Percentiles rank a stretch among this genome's conserved stretches.
These are phyloP conservation scores for Agrochola circellaris DNA, from an alignment of 2,888 invertebrate genomes.

Conservation along the genomic window DNA sequence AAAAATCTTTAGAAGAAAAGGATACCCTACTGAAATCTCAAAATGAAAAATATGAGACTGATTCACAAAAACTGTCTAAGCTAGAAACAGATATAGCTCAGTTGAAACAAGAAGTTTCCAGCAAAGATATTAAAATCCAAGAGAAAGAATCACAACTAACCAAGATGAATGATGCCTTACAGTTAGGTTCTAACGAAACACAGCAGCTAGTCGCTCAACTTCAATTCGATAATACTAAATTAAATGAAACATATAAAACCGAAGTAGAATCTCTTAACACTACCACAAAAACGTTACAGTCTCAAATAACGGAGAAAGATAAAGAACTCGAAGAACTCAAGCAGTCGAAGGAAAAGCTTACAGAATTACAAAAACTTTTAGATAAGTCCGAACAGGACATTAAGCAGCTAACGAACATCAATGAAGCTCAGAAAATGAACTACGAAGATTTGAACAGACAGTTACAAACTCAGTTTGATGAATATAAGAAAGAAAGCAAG, in stretches of 20 bases:
- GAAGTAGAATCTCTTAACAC: slow-evolving; percentile 84
- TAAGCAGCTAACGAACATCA: slow-evolving; percentile 85
- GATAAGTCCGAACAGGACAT: slow-evolving; percentile 86
- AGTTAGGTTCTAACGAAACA: slow-evolving; percentile 79
- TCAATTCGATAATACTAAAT: slow-evolving; percentile 80
- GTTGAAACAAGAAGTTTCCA: slow-evolving; percentile 76
- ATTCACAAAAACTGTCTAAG: slow-evolving; percentile 74
- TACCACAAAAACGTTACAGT: slow-evolving; percentile 79
- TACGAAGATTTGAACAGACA: slow-evolving; percentile 88
- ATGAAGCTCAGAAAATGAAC: slow-evolving; percentile 87
- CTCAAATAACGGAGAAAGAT: slow-evolving; percentile 78
- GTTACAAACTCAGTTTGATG: slow-evolving; percentile 84
- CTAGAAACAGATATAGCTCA: slow-evolving; percentile 79
- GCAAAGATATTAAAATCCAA: slow-evolving; percentile 75
- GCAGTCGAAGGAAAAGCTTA: slow-evolving; percentile 82
- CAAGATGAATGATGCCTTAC: slow-evolving; percentile 77
- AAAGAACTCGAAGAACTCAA: slow-evolving; percentile 80
- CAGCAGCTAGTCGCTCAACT: slow-evolving; percentile 78
- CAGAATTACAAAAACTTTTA: slow-evolving; percentile 83
- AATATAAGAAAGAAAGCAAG: slow-evolving; percentile 87
- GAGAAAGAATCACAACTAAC: slow-evolving; percentile 79
- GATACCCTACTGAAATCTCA: slow-evolving; percentile 80
- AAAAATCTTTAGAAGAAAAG: slow-evolving; percentile 80
- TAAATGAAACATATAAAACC: slow-evolving; percentile 80
- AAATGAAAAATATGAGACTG: slow-evolving; percentile 76